phyloP scores from a whole-genome alignment of 2,797 vertebrate genomes.

The Gorsachius magnificus region DNA sequence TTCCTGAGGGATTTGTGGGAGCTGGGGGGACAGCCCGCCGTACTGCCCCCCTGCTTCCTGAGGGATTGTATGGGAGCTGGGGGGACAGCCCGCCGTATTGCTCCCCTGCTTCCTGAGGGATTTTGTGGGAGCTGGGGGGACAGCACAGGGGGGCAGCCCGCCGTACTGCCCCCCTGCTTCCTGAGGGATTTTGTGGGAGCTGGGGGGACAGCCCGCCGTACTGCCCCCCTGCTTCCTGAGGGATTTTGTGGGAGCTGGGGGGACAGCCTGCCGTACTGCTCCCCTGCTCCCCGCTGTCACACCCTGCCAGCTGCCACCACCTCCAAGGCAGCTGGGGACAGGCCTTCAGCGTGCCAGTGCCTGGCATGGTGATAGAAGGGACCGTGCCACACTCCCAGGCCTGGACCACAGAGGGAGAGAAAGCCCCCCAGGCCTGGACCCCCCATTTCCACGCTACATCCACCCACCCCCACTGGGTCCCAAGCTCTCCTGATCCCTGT shows the following conservation, averaged over 20 bases:
- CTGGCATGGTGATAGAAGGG: not conserved
- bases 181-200: too few relatives aligned
- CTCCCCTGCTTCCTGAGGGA: not conserved
- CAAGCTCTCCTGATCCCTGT: not conserved
- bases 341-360: fast-evolving
- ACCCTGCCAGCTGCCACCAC: not conserved
- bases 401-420: not conserved
- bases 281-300: too few relatives aligned
- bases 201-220: too few relatives aligned
- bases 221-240: too few relatives aligned
- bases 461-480: fast-evolving
- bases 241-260: not conserved
- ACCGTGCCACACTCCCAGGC: fast-evolving
- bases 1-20: not conserved
- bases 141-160: too few relatives aligned
- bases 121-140: not conserved
- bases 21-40: not conserved
- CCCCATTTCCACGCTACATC: not conserved
- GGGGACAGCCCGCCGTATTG: fast-evolving
- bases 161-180: too few relatives aligned
- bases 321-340: not conserved
- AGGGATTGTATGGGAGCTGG: not conserved
- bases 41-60: fast-evolving
- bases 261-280: not conserved
- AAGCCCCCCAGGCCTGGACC: fast-evolving